A percentile compares a stretch with the other conserved stretches of the same genome.
phyloP scores from a whole-genome alignment of 1,140 invertebrate species.

The Drosophila hydei region DNA sequence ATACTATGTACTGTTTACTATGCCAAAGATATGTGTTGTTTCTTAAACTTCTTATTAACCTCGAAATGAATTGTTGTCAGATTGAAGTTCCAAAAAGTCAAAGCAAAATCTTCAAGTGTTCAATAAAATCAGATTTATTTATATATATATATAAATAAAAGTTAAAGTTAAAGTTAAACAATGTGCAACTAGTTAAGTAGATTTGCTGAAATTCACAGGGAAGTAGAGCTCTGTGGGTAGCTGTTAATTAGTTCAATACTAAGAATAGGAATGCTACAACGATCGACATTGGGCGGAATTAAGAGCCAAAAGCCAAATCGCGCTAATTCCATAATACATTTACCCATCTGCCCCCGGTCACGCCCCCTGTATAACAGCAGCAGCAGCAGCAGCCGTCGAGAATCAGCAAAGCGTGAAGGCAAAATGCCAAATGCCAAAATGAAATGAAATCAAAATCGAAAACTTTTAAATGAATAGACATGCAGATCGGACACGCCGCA shows the following conservation, averaged over 20 bases:
- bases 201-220: background rate
- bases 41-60: no score
- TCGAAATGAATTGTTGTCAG: no score
- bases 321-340: slow-evolving; percentile 7
- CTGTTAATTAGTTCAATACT: slow-evolving; percentile 37
- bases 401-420: slow-evolving; percentile 63
- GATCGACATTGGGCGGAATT: slow-evolving; percentile 34
- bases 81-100: no score
- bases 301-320: slow-evolving; percentile 1
- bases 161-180: no score
- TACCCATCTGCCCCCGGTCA: background rate
- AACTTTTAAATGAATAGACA: slow-evolving; percentile 70
- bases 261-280: slow-evolving; percentile 19
- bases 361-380: background rate
- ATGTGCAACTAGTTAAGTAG: no score
- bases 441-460: slow-evolving; percentile 75
- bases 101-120: no score
- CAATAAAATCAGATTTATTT: no score
- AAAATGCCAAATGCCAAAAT: slow-evolving; percentile 53
- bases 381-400: slow-evolving; percentile 23
- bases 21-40: no score
- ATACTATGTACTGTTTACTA: no score
- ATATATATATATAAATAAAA: no score
- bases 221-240: background rate
- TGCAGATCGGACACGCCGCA: slow-evolving; percentile 68